Percentiles rank a stretch among this genome's conserved stretches.
These are phyloP conservation scores for Varanus salvator DNA, from an alignment of 2,113 vertebrate genomes.

Conservation along the genomic window DNA sequence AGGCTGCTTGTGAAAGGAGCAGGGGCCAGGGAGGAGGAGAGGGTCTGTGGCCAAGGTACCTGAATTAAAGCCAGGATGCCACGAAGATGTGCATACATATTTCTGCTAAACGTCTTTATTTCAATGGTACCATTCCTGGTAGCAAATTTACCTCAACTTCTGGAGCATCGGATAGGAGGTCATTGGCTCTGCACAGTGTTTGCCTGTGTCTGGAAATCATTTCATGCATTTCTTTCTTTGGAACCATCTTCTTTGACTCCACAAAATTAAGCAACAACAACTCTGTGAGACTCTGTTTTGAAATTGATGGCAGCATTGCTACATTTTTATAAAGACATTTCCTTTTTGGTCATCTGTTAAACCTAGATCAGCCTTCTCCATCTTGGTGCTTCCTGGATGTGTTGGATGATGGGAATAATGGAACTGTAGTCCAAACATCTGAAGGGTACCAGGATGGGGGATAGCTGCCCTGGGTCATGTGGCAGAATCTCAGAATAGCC, in stretches of 20 bases:
- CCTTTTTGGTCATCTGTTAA: not conserved
- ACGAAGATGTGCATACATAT: not conserved
- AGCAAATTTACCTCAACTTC: not conserved
- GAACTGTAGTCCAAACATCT: not conserved
- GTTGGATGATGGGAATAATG: not conserved
- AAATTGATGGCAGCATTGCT: not conserved
- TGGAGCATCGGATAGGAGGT: not conserved
- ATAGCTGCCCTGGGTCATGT: not conserved
- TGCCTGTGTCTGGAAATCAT: not conserved
- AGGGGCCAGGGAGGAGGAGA: not conserved
- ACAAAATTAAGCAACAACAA: slow-evolving; percentile 20
- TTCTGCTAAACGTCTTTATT: not conserved
- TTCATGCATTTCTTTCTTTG: not conserved
- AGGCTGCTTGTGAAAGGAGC: not conserved
- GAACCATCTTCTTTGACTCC: slow-evolving; percentile 26
- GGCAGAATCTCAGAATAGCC: not conserved
- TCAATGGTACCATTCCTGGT: not conserved
- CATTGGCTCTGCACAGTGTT: slow-evolving; percentile 6
- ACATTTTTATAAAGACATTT: not conserved
- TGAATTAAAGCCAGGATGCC: slow-evolving; percentile 2
- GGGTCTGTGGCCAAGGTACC: slow-evolving; percentile 4
- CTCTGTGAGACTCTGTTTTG: not conserved
- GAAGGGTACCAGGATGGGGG: not conserved
- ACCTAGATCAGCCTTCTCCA: not conserved
- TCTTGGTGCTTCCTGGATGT: not conserved